A percentile compares a stretch with the other conserved stretches of the same genome.
Evolutionary conservation across 2,888 invertebrate species (phyloP).

Genomic region (Eupeodes luniger): DNA sequence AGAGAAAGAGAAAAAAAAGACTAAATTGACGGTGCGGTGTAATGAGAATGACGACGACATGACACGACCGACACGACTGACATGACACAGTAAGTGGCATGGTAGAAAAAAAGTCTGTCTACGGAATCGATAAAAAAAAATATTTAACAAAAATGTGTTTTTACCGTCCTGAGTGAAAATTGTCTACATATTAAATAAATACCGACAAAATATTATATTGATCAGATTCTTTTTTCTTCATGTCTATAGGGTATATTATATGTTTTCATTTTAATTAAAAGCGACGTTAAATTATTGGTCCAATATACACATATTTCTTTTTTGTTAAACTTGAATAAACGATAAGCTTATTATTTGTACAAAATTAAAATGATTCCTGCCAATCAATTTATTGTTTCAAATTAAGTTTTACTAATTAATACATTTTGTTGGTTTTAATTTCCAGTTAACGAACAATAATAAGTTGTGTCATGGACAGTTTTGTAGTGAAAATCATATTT

Average conservation of each 20-base stretch:
- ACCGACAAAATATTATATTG: not conserved
- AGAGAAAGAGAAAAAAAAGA: not conserved
- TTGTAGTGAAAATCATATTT: not conserved
- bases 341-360: not conserved
- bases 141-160: not conserved
- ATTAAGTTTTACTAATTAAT: not conserved
- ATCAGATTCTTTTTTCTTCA: not conserved
- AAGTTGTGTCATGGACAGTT: not conserved
- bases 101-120: not conserved
- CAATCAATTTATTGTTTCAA: not conserved
- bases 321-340: not conserved
- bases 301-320: not conserved
- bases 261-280: constrained; percentile 35
- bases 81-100: constrained; percentile 26
- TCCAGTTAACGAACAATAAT: not conserved
- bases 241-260: no score
- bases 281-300: not conserved
- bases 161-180: not conserved
- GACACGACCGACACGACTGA: not conserved
- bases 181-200: not conserved
- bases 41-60: constrained; percentile 6
- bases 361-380: not conserved
- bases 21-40: not conserved
- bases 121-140: constrained; percentile 1
- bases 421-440: not conserved